Evolutionary conservation across 2,797 vertebrate species (phyloP).

Genomic region (Dipus sagitta): DNA sequence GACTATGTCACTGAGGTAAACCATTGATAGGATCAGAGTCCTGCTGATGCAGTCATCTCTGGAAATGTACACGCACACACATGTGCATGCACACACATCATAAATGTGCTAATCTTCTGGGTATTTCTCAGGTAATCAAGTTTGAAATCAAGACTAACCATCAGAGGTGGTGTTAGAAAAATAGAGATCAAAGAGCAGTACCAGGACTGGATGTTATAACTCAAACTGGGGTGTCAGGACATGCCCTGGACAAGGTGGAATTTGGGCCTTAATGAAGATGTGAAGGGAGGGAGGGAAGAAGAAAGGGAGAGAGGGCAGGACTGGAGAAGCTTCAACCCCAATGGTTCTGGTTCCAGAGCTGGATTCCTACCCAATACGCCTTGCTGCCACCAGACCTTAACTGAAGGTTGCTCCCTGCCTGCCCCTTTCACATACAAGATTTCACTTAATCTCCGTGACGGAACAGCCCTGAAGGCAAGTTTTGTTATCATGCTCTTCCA

Average conservation of each 20-base stretch:
- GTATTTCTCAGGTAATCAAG: background rate
- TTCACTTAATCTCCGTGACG: constrained; percentile 8
- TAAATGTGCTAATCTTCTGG: background rate
- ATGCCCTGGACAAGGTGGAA: background rate
- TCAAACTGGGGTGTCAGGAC: background rate
- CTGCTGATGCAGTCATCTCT: background rate
- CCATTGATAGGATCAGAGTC: background rate
- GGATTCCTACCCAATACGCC: rapidly evolving
- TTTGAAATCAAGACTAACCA: background rate
- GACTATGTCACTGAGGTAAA: background rate
- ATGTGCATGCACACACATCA: background rate
- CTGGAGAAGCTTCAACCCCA: background rate
- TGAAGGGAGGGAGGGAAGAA: background rate
- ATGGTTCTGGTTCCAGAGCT: rapidly evolving
- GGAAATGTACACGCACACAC: background rate
- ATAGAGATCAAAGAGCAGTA: background rate
- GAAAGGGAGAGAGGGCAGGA: background rate
- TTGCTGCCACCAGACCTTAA: background rate
- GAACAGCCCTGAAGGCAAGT: constrained; percentile 27
- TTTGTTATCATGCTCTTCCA: constrained; percentile 39
- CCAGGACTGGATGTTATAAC: rapidly evolving
- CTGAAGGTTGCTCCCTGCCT: background rate
- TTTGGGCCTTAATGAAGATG: background rate
- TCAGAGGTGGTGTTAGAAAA: background rate
- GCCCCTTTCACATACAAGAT: background rate